Base-by-base conservation (phyloP, 2,888 invertebrate genomes). In the Xylocampa areola region DNA sequence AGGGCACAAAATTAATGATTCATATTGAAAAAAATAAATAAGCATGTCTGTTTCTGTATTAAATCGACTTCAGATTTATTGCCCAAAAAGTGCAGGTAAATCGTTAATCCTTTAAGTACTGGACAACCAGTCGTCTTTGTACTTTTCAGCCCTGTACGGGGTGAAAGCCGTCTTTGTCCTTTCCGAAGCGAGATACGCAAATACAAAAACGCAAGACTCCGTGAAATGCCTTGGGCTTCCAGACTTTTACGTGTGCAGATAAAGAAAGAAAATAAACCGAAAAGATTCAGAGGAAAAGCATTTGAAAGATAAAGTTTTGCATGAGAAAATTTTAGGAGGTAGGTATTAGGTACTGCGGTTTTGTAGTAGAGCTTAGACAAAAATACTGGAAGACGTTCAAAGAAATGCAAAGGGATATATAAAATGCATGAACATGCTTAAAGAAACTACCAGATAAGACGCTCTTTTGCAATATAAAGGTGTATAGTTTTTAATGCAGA, bases 161-260 rank as follows among this genome's bases (percentile, higher is more conserved):
- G 60, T 67, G 35, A 64, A 41, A 59, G 32, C 37, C 47, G 37
- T 48, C 63, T 72, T 68, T 73, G 72, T 76, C 67, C 58, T 66
- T 49, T 44, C 61, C 51, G 54, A 70, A 73, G 73, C 66, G 71
- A 67, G 59, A 76, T 68, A 66, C 58, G 62, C 68, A 74, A 79
- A 76, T 69, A 75, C 65, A 70, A 69, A 78, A 77, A 76, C 63
- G 73, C 66, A 68, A 76, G 70, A 67, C 67, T 61, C 76, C 60
- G 69, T 72, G 48, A 63, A 70, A 77, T 69, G 65, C 73, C 70
- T 55, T 40, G 37, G 64, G 73, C 57, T 60, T 40, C 47, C 47
- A 39, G 45, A 61, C 41, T 65, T 73, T 77, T 63, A 66, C 53
- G 49, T 49, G 39, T 52, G 53, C 48, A 54, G 37, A 58, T 50